Base-by-base conservation (phyloP, 2,797 vertebrate genomes). In the Buceros bicornis region DNA sequence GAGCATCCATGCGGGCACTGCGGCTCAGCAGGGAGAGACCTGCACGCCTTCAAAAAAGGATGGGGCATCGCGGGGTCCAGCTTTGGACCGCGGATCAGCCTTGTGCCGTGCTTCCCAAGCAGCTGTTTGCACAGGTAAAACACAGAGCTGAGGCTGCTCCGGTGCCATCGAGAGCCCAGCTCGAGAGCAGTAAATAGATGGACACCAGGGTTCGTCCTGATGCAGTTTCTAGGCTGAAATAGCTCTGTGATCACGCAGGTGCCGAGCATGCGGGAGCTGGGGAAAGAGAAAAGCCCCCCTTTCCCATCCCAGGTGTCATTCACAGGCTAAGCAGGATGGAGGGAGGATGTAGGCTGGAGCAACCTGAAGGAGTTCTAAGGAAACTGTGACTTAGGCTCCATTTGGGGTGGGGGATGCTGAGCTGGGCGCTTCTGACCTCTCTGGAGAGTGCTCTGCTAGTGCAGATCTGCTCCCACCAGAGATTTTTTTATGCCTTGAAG, bases 231-330 rank as follows among this genome's bases (percentile, higher is more conserved):
- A 22, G 40, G 78, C 40, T 86, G 66, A 83, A 91, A 62, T 58
- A 31, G 51, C 29, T 57, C 67, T 24, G 51, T 26, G n/a, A 18
- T 5, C 26, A n/a, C 0, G 1, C 19, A n/a, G 10, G 16, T 33
- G 33, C 45, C 51, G 53, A 25, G n/a, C 0, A 0, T 0, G 0
- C 16, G 24, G 35, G 16, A 24, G 22, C 13, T 5, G 42, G 24
- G 61, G 62, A 37, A 33, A 56, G 35, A 45, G 17, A 29, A 61
- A 10, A 69, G 3, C 11, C 26, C 42, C 33, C 0, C 0, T 53
- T 53, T 66, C 22, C 22, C 7, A 14, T 12, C 26, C 17, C 0
- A 0, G 28, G 26, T 19, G 25, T 50, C 14, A 11, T 26, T 42
- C 33, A 11, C 11, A 29, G 28, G 19, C 22, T 58, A 16, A 11